A percentile compares a stretch with the other conserved stretches of the same genome.
phyloP scores from a whole-genome alignment of 2,797 vertebrate genomes.

The Tadarida brasiliensis region DNA sequence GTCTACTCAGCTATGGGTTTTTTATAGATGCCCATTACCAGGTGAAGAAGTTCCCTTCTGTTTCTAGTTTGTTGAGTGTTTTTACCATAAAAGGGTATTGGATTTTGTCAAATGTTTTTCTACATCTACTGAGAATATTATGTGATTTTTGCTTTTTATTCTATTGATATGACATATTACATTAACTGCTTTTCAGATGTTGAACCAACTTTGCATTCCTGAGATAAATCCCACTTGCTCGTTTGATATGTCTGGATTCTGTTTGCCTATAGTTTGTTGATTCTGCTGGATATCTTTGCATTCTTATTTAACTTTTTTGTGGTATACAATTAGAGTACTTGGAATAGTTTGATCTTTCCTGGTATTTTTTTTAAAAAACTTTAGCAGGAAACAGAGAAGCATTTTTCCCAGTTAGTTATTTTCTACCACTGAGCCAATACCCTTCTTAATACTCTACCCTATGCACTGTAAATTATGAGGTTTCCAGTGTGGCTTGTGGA shows the following conservation, averaged over 20 bases:
- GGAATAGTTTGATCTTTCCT: not conserved
- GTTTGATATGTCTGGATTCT: not conserved
- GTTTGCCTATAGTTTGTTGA: not conserved
- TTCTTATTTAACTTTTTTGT: not conserved
- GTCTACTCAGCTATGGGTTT: not conserved
- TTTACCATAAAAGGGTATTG: not conserved
- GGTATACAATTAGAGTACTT: not conserved
- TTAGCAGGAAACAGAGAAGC: not conserved
- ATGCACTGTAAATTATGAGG: not conserved
- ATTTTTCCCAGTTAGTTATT: constrained; percentile 28
- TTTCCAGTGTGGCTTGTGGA: not conserved
- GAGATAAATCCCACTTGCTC: not conserved
- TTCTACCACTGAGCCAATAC: not conserved
- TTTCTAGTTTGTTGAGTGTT: not conserved
- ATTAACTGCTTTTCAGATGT: constrained; percentile 4
- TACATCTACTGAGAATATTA: not conserved
- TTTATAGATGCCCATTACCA: not conserved
- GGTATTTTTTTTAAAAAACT: not conserved
- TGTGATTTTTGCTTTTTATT: constrained; percentile 18
- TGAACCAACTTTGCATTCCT: not conserved
- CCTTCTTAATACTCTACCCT: not conserved
- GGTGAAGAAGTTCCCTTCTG: not conserved
- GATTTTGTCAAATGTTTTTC: not conserved
- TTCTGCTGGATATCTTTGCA: not conserved
- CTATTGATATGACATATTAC: not conserved